Evolutionary conservation across 1,140 invertebrate species (phyloP).

Genomic region (Drosophila azteca): DNA sequence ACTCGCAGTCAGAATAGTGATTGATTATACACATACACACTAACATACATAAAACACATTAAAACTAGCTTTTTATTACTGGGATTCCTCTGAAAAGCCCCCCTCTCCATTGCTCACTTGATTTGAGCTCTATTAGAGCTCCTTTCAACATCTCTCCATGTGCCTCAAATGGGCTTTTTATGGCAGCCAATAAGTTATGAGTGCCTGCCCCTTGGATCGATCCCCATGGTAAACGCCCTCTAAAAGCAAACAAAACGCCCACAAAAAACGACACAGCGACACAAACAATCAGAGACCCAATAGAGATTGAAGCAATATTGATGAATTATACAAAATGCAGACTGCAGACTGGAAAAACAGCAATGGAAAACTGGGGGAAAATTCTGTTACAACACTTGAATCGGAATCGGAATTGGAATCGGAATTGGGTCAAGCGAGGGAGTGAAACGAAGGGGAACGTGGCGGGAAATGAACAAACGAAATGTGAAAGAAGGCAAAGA

Average conservation of each 20-base stretch:
- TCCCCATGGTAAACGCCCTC: constrained; percentile 32
- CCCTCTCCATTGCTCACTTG: background rate
- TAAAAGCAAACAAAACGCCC: constrained; percentile 45
- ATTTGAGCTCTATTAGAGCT: too few species aligned
- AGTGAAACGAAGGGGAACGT: constrained; percentile 42
- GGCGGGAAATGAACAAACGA: background rate
- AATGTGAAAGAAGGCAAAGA: constrained; percentile 8
- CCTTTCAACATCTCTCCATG: too few species aligned
- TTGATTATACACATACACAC: too few species aligned
- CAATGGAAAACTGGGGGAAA: constrained; percentile 6
- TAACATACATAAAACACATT: background rate
- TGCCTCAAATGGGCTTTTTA: too few species aligned
- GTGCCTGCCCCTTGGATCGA: background rate
- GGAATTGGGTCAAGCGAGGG: constrained; percentile 47
- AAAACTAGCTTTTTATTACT: background rate
- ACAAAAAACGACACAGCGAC: constrained; percentile 29
- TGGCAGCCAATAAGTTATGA: background rate
- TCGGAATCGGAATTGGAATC: background rate
- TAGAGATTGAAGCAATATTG: constrained; percentile 63
- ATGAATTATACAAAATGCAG: constrained; percentile 59
- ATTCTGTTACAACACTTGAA: constrained; percentile 59
- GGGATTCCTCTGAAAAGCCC: too few species aligned
- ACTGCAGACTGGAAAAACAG: constrained; percentile 16
- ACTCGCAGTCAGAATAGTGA: constrained; percentile 3
- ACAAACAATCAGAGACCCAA: constrained; percentile 31